Conservation (phyloP, 1,140 invertebrate genomes). For the Idris sp. region DNA sequence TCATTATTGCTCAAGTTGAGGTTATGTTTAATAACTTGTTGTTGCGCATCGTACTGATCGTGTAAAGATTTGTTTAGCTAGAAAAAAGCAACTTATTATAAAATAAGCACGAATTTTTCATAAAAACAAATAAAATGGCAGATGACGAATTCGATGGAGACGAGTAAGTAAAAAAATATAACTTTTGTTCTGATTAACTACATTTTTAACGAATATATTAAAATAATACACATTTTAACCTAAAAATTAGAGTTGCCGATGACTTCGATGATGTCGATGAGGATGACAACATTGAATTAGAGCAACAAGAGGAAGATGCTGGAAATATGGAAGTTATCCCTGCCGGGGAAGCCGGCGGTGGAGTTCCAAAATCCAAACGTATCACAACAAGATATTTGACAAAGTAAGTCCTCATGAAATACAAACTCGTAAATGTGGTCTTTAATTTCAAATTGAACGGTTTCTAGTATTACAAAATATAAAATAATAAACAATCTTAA, state of each 20-base stretch:
- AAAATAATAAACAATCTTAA: too few species aligned
- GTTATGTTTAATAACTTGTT: too few species aligned
- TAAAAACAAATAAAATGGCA: too few species aligned
- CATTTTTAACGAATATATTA: neutral
- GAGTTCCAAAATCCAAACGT: conserved; percentile 88
- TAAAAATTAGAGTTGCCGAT: conserved; percentile 81
- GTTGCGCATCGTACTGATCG: too few species aligned
- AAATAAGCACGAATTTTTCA: too few species aligned
- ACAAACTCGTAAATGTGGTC: too few species aligned
- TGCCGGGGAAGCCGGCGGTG: conserved; percentile 85
- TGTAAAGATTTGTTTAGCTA: too few species aligned
- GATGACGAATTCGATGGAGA: conserved; percentile 88
- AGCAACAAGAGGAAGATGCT: conserved; percentile 81
- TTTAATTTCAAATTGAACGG: too few species aligned
- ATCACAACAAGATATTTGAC: conserved; percentile 97
- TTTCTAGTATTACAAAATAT: too few species aligned
- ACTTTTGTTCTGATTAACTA: too few species aligned
- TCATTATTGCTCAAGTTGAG: too few species aligned
- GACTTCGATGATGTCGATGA: conserved; percentile 90
- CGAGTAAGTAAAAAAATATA: conserved; percentile 79
- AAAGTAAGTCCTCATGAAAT: conserved; percentile 83
- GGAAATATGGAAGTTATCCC: conserved; percentile 86
- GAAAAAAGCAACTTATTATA: too few species aligned
- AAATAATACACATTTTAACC: conserved; percentile 12
- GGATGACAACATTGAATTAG: conserved; percentile 84